Percentiles rank a stretch among this genome's conserved stretches.
Evolutionary conservation across 2,797 vertebrate species (phyloP).

Genomic region (Artibeus lituratus): DNA sequence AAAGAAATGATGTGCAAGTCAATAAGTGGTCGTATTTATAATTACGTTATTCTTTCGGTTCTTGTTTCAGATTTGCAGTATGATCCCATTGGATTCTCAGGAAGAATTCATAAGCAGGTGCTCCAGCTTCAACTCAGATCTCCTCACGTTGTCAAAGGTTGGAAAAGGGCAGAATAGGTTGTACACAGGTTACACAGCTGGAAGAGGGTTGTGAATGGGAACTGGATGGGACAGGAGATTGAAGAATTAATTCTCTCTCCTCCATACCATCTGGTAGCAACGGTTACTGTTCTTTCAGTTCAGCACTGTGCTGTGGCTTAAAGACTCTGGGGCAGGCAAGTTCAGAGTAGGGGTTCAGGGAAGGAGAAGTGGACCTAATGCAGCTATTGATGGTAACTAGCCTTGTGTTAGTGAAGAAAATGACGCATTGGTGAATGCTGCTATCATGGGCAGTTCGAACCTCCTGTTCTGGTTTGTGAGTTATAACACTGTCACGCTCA

Average conservation of each 20-base stretch:
- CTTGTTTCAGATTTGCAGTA: neutral
- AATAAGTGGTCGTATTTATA: neutral
- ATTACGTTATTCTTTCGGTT: neutral
- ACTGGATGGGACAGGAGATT: no score
- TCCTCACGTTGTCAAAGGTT: fast-evolving
- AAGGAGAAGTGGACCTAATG: neutral
- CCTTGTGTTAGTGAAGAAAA: neutral
- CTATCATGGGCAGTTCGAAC: neutral
- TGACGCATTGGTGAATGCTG: neutral
- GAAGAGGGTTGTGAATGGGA: neutral
- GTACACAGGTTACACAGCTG: neutral
- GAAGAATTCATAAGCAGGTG: neutral
- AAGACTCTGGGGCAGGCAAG: neutral
- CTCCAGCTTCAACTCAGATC: neutral
- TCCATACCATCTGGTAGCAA: neutral
- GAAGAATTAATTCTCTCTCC: neutral
- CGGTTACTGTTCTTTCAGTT: neutral
- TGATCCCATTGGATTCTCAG: neutral
- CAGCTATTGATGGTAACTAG: neutral
- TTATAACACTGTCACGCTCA: neutral
- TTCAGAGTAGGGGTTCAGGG: neutral
- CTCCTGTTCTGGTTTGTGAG: neutral
- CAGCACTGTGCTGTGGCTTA: neutral
- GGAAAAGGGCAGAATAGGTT: neutral
- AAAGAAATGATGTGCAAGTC: neutral